Base-by-base conservation (phyloP, 2,113 vertebrate genomes). In the Gavialis gangeticus region DNA sequence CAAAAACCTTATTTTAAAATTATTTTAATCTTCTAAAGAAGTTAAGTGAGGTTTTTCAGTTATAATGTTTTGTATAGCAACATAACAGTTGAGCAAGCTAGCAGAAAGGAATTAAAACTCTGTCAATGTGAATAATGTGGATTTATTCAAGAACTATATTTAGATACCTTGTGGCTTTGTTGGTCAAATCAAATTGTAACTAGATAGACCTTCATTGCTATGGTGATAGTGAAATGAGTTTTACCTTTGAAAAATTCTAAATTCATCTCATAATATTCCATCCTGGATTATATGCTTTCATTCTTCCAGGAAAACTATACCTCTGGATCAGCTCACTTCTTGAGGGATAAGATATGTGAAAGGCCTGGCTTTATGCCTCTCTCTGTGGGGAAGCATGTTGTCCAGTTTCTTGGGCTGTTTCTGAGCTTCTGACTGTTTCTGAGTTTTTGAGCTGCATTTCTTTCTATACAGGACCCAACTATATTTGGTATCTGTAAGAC, bases 11-110 rank as follows among this genome's bases (percentile, higher is more conserved):
- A 3, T 60, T 79, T 79, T 24, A 85, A 59, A 46, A 69, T 64
- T 22, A 75, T n/a, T 18, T 6, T 0, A 0, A n/a, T 82, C 5
- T 37, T 12, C 73, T 64, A 0, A 1, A 77, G 64, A 75, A 81
- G 16, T 5, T 66, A 57, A 15, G 17, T 79, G 55, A 84, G 76
- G 73, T 46, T 46, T 46, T 46, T 66, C 22, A 28, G n/a, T 15
- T n/a, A n/a, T 17, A 69, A 19, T 69, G 19, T 17, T 30, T 30
- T 34, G 18, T 71, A 21, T 37, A 71, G 30, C 8, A n/a, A n/a
- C 2, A 0, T 24, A 77, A 5, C 15, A 85, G 82, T 92, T 57
- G 84, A 67, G 85, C 37, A 21, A 5, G 22, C 30, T 71, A 30
- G 18, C 21, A 71, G 37, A 71, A 71, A 62, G 19, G 30, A 34